Evolutionary conservation across 1,140 invertebrate genomes (phyloP).

Genomic region (Chrysomallon squamiferum): DNA sequence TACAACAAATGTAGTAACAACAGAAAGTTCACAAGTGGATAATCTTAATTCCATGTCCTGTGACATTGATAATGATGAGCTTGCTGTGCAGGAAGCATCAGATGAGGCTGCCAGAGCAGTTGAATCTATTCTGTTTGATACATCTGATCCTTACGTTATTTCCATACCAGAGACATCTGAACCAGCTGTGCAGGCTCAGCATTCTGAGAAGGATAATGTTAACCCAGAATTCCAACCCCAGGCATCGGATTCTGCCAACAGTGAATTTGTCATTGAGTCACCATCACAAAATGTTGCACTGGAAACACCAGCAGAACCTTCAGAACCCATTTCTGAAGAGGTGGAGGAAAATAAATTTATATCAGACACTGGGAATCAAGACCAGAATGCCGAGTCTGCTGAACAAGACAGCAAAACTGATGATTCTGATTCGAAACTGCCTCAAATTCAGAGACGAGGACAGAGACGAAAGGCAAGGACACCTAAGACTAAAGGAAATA

Average conservation of each 20-base stretch:
- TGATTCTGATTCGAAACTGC: too few relatives aligned
- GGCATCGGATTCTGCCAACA: not conserved
- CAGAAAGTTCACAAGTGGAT: not conserved
- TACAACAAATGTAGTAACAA: too few relatives aligned
- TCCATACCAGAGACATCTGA: too few relatives aligned
- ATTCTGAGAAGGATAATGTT: not conserved
- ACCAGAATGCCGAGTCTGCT: not conserved
- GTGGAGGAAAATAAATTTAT: constrained; percentile 15
- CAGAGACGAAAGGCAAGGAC: too few relatives aligned
- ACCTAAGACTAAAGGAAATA: too few relatives aligned
- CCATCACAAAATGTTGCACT: too few relatives aligned
- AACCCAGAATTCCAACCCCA: not conserved
- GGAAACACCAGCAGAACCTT: too few relatives aligned
- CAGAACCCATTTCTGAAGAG: not conserved
- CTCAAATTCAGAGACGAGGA: too few relatives aligned
- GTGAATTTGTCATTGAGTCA: not conserved
- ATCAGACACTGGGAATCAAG: constrained; percentile 1
- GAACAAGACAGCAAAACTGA: too few relatives aligned
- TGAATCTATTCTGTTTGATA: constrained; percentile 20
- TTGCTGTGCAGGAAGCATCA: constrained; percentile 24
- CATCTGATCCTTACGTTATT: not conserved
- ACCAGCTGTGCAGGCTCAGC: not conserved
- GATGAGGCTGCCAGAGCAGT: constrained; percentile 41
- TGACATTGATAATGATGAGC: constrained; percentile 9
- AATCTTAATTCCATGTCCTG: not conserved